Evolutionary conservation across 1,140 invertebrate genomes (phyloP), one percentile per base, ranked within the genome.

Genomic region (Drosophila parvula): DNA sequence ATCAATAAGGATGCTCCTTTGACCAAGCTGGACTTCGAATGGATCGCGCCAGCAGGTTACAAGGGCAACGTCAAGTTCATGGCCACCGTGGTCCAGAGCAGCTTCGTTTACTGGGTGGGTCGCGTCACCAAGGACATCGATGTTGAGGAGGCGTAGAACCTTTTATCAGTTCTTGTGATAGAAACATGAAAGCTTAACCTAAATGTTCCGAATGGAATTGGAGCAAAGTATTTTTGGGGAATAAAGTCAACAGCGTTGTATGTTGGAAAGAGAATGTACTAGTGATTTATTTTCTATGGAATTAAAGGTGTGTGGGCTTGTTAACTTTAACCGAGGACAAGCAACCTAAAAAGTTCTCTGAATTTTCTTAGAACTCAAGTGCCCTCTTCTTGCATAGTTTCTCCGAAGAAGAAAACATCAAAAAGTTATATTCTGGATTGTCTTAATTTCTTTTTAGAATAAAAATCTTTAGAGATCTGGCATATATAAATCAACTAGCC

Each of bases 51-150:
- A 45, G 73, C 75, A 5, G 74, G 81, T 18, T 84, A 92, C 50
- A 81, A 85, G 48, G 92, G 91, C 65, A 91, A 88, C 60, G 91
- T 93, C 27, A 90, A 81, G 63, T 91, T 93, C 50, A 84, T 92
- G 71, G 91, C 81, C 9, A 93, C 93, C 14, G 88, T 93, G 8
- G 93, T 92, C 8, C 84, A 93, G 61, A 86, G 92, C 57, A 85
- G 92, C 48, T 92, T 84, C 34, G 89, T 89, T 45, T 93, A 92
- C 45, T 93, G 93, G 93, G 92, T 93, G 12, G 79, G 82, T 10
- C 90, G 91, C n/a, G 82, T 88, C 40, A 89, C 83, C 61, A 88
- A 88, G 65, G 83, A 88, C 18, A 48, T 88, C 41, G 61, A 83
- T 74, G 84, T 88, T 51, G 85, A 88, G 69, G 80, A 82, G 81